These are phyloP conservation scores for Parapristionchus giblindavisi DNA, from an alignment of 2,888 invertebrate genomes.

Conservation along the genomic window DNA sequence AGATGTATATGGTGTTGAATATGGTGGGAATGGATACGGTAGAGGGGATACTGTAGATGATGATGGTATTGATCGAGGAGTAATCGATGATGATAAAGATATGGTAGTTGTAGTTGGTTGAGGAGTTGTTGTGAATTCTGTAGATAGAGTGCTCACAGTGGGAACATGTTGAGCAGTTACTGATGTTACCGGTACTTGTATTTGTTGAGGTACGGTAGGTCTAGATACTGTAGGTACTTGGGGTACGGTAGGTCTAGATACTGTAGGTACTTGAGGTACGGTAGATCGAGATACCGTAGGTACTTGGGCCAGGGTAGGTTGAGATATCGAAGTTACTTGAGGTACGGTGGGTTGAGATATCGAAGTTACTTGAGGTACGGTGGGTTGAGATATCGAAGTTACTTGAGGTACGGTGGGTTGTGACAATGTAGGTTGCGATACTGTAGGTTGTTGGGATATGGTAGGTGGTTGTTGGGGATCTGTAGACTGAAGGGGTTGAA, in stretches of 20 bases:
- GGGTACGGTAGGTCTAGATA: not conserved
- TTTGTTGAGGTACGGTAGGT: not conserved
- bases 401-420: no score
- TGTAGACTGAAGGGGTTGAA: not conserved
- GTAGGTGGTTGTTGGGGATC: slow-evolving; percentile 14
- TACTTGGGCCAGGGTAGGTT: not conserved
- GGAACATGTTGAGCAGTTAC: not conserved
- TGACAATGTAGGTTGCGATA: no score
- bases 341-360: no score
- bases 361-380: not conserved
- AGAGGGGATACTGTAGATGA: slow-evolving; percentile 9
- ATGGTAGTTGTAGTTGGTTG: not conserved
- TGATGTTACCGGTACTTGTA: not conserved
- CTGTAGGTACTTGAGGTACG: not conserved
- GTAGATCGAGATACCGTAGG: not conserved
- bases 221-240: not conserved
- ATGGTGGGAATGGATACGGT: not conserved
- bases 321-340: no score
- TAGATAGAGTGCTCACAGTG: not conserved
- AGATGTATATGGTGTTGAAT: not conserved
- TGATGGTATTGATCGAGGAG: not conserved
- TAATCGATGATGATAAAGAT: not conserved
- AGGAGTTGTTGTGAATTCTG: slow-evolving; percentile 8
- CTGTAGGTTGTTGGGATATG: not conserved
- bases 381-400: no score